Percentiles rank a stretch among this genome's conserved stretches.
Evolutionary conservation across 1,140 invertebrate species (phyloP).

Genomic region (Apis dorsata): DNA sequence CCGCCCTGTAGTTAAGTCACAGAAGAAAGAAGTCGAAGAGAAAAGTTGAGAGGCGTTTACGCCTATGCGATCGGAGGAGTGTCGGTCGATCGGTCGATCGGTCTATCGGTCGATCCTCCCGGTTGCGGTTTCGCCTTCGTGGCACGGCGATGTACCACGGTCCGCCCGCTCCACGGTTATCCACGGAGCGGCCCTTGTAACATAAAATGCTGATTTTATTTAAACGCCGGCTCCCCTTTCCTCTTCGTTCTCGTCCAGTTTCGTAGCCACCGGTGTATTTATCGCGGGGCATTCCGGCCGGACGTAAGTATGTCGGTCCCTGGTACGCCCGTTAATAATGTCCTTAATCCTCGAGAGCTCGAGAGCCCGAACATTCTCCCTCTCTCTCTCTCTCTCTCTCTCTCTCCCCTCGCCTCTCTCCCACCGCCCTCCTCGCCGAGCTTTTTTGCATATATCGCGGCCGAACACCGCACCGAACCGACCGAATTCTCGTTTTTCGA

Average conservation of each 20-base stretch:
- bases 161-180: conserved; percentile 59
- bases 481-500: conserved; percentile 63
- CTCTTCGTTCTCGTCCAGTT: conserved; percentile 55
- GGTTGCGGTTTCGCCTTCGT: conserved; percentile 37
- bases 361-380: conserved; percentile 59
- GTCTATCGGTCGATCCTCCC: conserved; percentile 10
- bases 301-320: conserved; percentile 73
- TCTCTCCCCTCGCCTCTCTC: conserved; percentile 21
- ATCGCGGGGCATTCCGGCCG: conserved; percentile 72
- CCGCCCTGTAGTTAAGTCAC: no score
- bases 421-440: conserved; percentile 48
- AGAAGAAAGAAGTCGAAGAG: no score
- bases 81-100: conserved; percentile 38
- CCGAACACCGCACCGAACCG: conserved; percentile 50
- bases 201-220: conserved; percentile 77
- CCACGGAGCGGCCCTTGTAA: conserved; percentile 65
- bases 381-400: conserved; percentile 47
- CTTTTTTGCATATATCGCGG: conserved; percentile 66
- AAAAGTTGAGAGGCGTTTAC: background rate
- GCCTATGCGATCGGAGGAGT: conserved; percentile 31
- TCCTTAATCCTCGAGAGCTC: conserved; percentile 72
- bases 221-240: conserved; percentile 62
- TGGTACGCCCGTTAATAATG: conserved; percentile 75
- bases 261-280: conserved; percentile 71
- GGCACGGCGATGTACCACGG: conserved; percentile 34